Evolutionary conservation across 2,797 vertebrate genomes (phyloP), one percentile per base, ranked within the genome.

Genomic region (Stomatorhinus walkeri): DNA sequence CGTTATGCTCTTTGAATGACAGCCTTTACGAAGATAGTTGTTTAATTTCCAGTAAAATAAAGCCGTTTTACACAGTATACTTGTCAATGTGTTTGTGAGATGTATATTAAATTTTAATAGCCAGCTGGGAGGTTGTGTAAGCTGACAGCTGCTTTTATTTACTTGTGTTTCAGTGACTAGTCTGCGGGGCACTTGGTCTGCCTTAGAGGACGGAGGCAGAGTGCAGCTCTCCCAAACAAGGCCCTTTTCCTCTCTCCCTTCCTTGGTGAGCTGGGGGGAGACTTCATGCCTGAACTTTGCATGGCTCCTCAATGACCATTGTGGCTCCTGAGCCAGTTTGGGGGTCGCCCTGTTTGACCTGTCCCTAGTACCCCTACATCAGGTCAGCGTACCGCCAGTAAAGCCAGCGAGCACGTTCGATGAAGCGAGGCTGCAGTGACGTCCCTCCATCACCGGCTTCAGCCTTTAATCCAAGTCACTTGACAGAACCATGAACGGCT

Each of bases 401-500:
- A 36, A 86, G 85, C 89, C 54, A 68, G 91, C 91, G 28, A 36
- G 4, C 28, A 16, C 28, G 12, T 72, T 72, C 64, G 64, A 72
- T 72, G 64, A 72, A 81, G 79, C 52, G 61, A 0, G 22, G 40
- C 8, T 89, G 28, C 91, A 40, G 22, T 90, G 85, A 7, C n/a
- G 2, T 51, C 83, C 88, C 92, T 36, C 85, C 16, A 9, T 36
- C 32, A 7, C 48, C 16, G 88, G 7, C 88, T 28, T 49, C 40
- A 59, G 87, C 89, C 56, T 40, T 76, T n/a, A 88, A 89, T 90
- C 51, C 0, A 14, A 86, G 85, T 52, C 90, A 36, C 87, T 59
- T 93, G 90, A 88, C 84, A 22, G 22, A 81, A 88, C n/a, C 51
- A 96, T 96, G 95, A 96, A 96, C 92, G 95, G 95, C 93, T 96